Percentiles rank a stretch among this genome's conserved stretches.
Conservation (phyloP, 1,140 invertebrate genomes). For the Elymnias hypermnestra region DNA sequence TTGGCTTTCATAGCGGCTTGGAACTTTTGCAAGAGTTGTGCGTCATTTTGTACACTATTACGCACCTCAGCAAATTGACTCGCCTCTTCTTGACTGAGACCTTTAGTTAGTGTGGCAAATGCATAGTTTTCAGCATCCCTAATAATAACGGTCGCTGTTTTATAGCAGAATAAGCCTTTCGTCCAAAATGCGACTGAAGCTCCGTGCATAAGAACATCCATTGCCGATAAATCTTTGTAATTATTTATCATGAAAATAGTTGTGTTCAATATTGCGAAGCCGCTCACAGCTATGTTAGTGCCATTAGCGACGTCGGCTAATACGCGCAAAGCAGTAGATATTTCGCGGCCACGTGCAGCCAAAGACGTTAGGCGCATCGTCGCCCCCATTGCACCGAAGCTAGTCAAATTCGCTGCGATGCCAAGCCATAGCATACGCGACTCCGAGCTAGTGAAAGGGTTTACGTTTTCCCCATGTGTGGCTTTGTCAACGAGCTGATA, state of each 20-base stretch:
- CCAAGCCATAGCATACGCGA: constrained; percentile 37
- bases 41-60: constrained; percentile 23
- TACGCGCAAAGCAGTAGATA: constrained; percentile 25
- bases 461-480: constrained; percentile 28
- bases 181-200: constrained; percentile 34
- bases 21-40: constrained; percentile 23
- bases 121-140: constrained; percentile 25
- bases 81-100: constrained; percentile 21
- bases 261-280: constrained; percentile 26
- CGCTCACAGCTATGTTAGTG: constrained; percentile 23
- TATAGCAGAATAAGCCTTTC: constrained; percentile 32
- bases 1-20: constrained; percentile 21
- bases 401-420: constrained; percentile 27
- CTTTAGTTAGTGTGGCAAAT: constrained; percentile 22
- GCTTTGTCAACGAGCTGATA: constrained; percentile 28
- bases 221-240: constrained; percentile 20
- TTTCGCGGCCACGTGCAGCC: constrained; percentile 24
- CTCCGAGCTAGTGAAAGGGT: constrained; percentile 27
- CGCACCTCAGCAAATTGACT: constrained; percentile 16
- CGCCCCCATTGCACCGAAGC: constrained; percentile 34
- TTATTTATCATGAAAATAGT: constrained; percentile 22
- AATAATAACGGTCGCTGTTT: constrained; percentile 28
- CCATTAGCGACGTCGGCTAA: constrained; percentile 29
- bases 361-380: constrained; percentile 30
- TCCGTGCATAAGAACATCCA: constrained; percentile 28